Base-by-base conservation (phyloP, 2,888 invertebrate species). In the Sarcophaga subvicina region DNA sequence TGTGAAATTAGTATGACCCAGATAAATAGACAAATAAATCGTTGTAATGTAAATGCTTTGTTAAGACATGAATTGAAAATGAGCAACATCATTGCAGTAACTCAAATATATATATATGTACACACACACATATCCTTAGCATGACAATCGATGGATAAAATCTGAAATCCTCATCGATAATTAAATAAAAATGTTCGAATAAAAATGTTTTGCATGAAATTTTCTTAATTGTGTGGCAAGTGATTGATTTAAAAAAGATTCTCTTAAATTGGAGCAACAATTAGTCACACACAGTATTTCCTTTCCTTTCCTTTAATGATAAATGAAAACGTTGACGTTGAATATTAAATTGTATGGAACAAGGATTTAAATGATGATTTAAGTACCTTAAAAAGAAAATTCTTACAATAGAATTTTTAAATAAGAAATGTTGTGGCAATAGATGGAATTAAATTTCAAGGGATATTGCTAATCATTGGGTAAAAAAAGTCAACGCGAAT, bases 51-150 rank as follows among this genome's bases (percentile, higher is more conserved):
- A 54, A 49, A 49, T 70, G 2, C 49, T 70, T 54, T 70, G 25
- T 17, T 70, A 70, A 70, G 70, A 54, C 54, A 70, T 70, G 17
- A 70, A 70, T n/a, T 49, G 17, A 27, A 70, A 37, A 70, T 25
- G 22, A 70, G 20, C 49, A 22, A 17, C 49, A 70, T 14, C 12
- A 54, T 54, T 4, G 0, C 17, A 12, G 10, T 54, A 1, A 54
- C 54, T 54, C 54, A 54, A 4, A 54, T 4, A 1, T 14, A 49
- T 14, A 11, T 6, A 8, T 3, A 49, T 17, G 5, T 5, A 54
- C 3, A 54, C 54, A 17, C 12, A 54, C 0, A 17, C 3, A 0
- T 14, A 37, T 10, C 10, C 37, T 37, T 37, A 37, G 8, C 8
- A 37, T 10, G 6, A 2, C 14, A 20, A 59, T 17, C 6, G 54